These are phyloP conservation scores for Chiroxiphia lanceolata DNA, from an alignment of 2,797 vertebrate species.

Conservation along the genomic window DNA sequence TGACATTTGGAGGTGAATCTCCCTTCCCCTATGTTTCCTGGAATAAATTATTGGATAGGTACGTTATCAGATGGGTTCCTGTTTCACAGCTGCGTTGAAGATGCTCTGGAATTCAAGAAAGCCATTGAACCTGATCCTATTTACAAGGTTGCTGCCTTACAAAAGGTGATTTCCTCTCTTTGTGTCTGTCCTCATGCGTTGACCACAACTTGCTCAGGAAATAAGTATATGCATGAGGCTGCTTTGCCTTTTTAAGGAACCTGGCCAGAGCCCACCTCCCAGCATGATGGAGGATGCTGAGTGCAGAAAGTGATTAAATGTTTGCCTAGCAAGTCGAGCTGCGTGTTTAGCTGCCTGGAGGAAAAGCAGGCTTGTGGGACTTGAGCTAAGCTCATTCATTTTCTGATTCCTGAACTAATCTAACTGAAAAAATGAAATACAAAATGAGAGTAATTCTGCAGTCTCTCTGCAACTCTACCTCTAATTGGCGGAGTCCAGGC, in stretches of 20 bases:
- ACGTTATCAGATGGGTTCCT: not conserved
- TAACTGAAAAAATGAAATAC: slow-evolving; percentile 5
- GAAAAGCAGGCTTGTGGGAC: slow-evolving; percentile 24
- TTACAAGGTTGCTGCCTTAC: not conserved
- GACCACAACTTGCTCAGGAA: not conserved
- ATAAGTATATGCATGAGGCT: not conserved
- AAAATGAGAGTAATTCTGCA: slow-evolving; percentile 24
- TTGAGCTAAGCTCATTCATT: slow-evolving; percentile 39
- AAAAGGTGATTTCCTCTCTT: not conserved
- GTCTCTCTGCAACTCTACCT: not conserved
- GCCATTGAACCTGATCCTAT: not conserved
- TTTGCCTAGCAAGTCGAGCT: slow-evolving; percentile 31
- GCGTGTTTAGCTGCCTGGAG: slow-evolving; percentile 28
- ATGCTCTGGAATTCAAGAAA: not conserved
- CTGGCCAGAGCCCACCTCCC: slow-evolving; percentile 4
- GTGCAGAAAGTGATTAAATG: slow-evolving; percentile 34
- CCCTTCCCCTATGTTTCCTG: not conserved
- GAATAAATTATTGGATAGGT: not conserved
- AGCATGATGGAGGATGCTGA: not conserved
- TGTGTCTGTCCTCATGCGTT: not conserved
- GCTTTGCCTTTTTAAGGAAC: not conserved
- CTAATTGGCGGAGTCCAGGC: not conserved
- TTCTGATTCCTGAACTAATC: slow-evolving; percentile 57
- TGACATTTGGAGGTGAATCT: not conserved
- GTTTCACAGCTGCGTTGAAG: not conserved